Conservation (phyloP, 2,113 vertebrate genomes). For the Theristicus caerulescens region DNA sequence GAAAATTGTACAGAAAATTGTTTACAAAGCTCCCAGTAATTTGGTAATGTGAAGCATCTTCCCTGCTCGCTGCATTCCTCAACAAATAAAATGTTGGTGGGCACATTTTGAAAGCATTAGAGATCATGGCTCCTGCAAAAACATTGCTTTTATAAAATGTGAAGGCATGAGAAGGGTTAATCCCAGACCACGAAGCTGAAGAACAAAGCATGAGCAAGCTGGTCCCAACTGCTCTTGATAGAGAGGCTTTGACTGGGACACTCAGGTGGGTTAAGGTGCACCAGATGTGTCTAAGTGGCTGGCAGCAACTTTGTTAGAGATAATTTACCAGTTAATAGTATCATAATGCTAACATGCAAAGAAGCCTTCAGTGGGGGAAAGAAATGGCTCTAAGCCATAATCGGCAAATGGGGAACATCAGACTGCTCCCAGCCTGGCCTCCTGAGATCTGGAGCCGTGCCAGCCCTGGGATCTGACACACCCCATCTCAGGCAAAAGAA, state of each 20-base stretch:
- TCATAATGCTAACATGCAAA: background rate
- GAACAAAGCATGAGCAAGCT: background rate
- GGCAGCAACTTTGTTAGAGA: background rate
- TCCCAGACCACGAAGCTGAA: background rate
- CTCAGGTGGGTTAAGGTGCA: background rate
- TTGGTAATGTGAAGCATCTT: constrained; percentile 20
- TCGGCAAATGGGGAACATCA: background rate
- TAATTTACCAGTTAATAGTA: background rate
- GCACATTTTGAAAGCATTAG: background rate
- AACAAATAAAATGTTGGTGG: background rate
- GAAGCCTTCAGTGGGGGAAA: background rate
- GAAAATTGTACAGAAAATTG: background rate
- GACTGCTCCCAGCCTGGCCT: background rate
- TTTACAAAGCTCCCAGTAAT: background rate
- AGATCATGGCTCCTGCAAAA: background rate
- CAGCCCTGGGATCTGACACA: background rate
- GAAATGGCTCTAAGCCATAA: background rate
- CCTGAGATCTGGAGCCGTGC: background rate
- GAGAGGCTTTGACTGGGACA: background rate
- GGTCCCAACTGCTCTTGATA: background rate
- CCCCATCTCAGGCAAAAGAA: background rate
- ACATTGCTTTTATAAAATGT: background rate
- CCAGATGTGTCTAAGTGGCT: background rate
- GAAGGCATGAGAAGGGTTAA: constrained; percentile 3
- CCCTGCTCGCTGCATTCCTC: background rate